Conservation (phyloP, 2,113 vertebrate genomes). For the Notarius lentiginosus region DNA sequence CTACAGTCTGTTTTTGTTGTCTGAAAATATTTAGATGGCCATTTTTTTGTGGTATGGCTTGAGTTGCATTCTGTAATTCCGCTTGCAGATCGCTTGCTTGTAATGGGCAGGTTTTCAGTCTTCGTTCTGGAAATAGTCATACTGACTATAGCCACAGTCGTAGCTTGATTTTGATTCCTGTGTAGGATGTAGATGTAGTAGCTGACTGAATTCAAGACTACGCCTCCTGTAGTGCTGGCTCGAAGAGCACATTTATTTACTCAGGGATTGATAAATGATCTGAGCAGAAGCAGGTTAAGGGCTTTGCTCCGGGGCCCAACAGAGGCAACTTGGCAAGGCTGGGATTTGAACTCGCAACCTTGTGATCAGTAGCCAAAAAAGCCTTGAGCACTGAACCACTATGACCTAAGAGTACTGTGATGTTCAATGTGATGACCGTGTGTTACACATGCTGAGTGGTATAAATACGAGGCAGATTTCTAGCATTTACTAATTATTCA, state of each 20-base stretch:
- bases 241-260: background rate
- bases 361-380: background rate
- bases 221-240: background rate
- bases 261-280: background rate
- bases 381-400: background rate
- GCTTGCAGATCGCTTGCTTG: background rate
- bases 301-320: background rate
- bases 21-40: background rate
- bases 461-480: background rate
- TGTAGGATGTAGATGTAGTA: background rate
- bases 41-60: background rate
- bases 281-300: background rate
- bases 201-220: background rate
- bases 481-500: background rate
- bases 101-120: background rate
- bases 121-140: background rate
- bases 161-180: background rate
- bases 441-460: background rate
- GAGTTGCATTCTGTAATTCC: background rate
- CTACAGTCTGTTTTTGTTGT: constrained; percentile 12
- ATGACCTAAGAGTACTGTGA: background rate
- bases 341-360: background rate
- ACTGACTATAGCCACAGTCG: background rate
- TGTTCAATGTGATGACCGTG: background rate
- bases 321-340: background rate